Base-by-base conservation (phyloP, 1,140 invertebrate genomes). In the Saccostrea cuccullata region DNA sequence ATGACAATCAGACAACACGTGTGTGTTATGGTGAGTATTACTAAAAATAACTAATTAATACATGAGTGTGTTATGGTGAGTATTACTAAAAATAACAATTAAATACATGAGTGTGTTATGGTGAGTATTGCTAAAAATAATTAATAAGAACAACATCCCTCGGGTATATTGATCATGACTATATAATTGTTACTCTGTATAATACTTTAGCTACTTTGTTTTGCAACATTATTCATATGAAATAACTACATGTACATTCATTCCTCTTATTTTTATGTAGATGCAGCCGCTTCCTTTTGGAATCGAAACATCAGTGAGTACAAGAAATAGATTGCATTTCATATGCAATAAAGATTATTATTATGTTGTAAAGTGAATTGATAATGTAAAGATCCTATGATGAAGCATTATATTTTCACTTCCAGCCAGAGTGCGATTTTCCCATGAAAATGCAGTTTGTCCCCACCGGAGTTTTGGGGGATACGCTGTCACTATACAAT, bases 401-500 rank as follows among this genome's bases (percentile, higher is more conserved):
- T 36, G 30, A 36, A 36, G 30, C 30, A 36, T 36, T 36, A 36
- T 84, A 60, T 40, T n/a, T 60, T 36, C 55, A 55, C 20, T 36
- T 56, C 56, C 17, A 11, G 56, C 82, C 47, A 36, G 30, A 56
- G 82, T 84, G 26, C 23, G 70, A 36, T 77, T 77, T 58, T n/a
- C 64, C 36, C 20, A 77, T 0, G 36, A 77, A 11, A 82, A 91
- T 26, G 84, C 67, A 12, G 87, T 83, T 3, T 95, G 95, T 90
- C 94, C 95, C 26, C 92, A 93, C 84, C 89, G 90, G 15, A 94
- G 94, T 55, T 89, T 94, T 55, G 93, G 94, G 85, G 92, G 94
- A 9, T 95, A 95, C 85, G 55, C 93, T 23, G 91, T 95, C 20
- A 91, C 94, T 6, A 94, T 95, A 73, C 95, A 95, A 85, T 95